phyloP scores from a whole-genome alignment of 1,140 invertebrate genomes.

The Globodera rostochiensis region DNA sequence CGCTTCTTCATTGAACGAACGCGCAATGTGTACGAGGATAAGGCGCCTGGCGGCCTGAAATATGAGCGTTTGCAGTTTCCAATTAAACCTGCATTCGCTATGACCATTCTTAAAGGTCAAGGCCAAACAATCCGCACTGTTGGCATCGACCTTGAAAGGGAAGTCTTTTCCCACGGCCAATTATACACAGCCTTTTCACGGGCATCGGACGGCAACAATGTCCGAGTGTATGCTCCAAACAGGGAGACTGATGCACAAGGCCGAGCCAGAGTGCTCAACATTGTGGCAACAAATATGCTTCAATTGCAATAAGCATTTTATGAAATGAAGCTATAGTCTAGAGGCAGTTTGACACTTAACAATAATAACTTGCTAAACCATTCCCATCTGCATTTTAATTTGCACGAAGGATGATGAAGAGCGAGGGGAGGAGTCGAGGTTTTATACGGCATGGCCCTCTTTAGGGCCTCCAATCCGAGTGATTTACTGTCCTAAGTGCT shows the following conservation, averaged over 20 bases:
- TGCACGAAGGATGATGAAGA: no score
- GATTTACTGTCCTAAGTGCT: no score
- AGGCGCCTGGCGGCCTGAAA: neutral
- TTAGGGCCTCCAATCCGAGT: no score
- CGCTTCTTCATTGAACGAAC: neutral
- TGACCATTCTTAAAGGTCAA: slow-evolving; percentile 30
- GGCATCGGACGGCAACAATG: neutral
- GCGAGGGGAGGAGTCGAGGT: no score
- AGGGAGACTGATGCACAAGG: slow-evolving; percentile 3
- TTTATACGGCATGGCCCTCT: no score
- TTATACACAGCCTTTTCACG: neutral
- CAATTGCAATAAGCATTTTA: neutral
- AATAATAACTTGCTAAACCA: neutral
- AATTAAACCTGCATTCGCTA: slow-evolving; percentile 19
- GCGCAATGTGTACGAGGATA: neutral
- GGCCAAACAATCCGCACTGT: slow-evolving; percentile 10
- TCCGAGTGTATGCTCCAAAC: slow-evolving; percentile 4
- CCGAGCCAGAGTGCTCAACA: neutral
- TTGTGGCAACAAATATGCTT: neutral
- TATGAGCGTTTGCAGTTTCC: slow-evolving; percentile 20
- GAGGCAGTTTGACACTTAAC: no score
- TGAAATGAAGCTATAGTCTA: neutral
- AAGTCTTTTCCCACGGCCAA: slow-evolving; percentile 26
- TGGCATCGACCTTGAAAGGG: slow-evolving; percentile 11
- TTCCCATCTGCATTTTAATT: slow-evolving; percentile 2